Base-by-base conservation (phyloP, 2,888 invertebrate species). In the Odontomyia ornata region DNA sequence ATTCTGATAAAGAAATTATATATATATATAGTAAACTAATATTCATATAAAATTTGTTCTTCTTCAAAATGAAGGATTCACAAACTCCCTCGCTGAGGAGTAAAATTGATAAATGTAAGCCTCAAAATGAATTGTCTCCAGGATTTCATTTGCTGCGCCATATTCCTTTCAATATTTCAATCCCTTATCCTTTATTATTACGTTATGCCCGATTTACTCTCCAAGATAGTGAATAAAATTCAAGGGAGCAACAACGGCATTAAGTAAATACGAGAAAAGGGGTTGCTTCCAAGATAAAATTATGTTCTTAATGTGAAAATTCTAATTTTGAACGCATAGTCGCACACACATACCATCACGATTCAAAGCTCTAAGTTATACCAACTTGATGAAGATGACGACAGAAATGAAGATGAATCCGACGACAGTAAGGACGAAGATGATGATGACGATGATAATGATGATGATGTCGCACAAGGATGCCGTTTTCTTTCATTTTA, bases 301-400 rank as follows among this genome's bases (percentile, higher is more conserved):
- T 84, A 85, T 85, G 84, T 85, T 83, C 82, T 83, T 83, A 81
- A 84, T 82, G 85, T 80, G 81, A 82, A 84, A 84, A 84, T 85
- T 85, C 83, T 85, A 86, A 86, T 85, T 85, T 84, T 76, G 46
- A 36, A 67, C 62, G 46, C 60, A 60, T 52, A 47, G n/a, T 18
- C 72, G n/a, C 27, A 72, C 46, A 60, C 57, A 75, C 75, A 62
- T 64, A 62, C 75, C 62, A 62, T 36, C 64, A 75, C 75, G 64
- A 64, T 46, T 13, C 9, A 15, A 71, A 25, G n/a, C 71, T 56
- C 18, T 18, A 64, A 36, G 23, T 75, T 76, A 43, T 11, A 13
- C 27, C 18, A 47, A 46, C 64, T 46, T 69, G 69, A 69, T 56
- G 78, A 78, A 62, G 65, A 56, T 57, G 75, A 72, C 56, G 72